Evolutionary conservation across 2,113 vertebrate species (phyloP).

Genomic region (Elanus axillaris): DNA sequence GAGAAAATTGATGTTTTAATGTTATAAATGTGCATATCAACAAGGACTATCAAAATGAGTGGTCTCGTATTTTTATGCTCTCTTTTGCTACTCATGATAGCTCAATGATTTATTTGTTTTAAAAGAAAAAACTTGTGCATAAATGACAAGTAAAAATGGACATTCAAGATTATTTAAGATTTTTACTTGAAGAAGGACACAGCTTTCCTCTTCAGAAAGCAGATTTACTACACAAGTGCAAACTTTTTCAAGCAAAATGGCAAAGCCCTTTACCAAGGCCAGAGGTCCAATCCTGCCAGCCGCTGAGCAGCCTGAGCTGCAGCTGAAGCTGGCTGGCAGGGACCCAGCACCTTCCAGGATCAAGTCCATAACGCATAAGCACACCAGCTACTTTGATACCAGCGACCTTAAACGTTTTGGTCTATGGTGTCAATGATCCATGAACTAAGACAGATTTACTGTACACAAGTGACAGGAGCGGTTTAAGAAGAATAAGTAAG

Average conservation of each 20-base stretch:
- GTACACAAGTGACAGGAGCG: background rate
- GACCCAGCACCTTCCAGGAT: background rate
- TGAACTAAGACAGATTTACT: slow-evolving; percentile 9
- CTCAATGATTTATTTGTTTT: background rate
- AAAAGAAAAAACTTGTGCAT: background rate
- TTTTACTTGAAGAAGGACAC: background rate
- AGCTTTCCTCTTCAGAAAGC: background rate
- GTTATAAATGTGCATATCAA: background rate
- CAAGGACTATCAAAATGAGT: background rate
- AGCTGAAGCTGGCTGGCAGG: background rate
- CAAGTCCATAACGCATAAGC: background rate
- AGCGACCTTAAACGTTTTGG: background rate
- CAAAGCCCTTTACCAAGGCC: background rate
- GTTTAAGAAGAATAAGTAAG: background rate
- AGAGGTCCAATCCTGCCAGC: background rate
- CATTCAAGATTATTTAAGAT: background rate
- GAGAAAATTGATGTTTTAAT: background rate
- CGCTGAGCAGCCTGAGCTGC: background rate
- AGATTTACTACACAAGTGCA: background rate
- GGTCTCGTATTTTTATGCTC: background rate
- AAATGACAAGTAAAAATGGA: background rate
- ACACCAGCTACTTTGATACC: background rate
- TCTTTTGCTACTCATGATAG: background rate
- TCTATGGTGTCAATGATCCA: slow-evolving; percentile 11
- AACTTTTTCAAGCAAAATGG: background rate